A percentile compares a stretch with the other conserved stretches of the same genome.
phyloP scores from a whole-genome alignment of 2,888 invertebrate genomes.

The Heliconius erato region DNA sequence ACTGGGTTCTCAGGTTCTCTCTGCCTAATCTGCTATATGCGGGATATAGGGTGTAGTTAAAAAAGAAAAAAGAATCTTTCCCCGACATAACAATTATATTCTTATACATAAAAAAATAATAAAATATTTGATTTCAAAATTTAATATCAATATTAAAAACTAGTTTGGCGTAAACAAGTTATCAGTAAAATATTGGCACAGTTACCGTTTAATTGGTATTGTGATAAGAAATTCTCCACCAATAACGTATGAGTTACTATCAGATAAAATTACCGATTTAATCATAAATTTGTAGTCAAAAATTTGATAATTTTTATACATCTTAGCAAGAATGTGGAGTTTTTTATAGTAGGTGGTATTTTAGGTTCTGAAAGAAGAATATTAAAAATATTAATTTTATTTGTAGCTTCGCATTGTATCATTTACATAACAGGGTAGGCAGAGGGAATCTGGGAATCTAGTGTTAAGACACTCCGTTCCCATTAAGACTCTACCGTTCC shows the following conservation, averaged over 20 bases:
- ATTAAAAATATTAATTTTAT: no score
- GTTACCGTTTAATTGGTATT: constrained; percentile 40
- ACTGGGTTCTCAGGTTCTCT: no score
- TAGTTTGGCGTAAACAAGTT: constrained; percentile 1
- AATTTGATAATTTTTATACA: background rate
- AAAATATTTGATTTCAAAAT: background rate
- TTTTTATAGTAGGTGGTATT: background rate
- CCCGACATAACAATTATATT: no score
- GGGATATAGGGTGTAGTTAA: no score
- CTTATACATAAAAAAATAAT: no score
- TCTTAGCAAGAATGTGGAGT: background rate
- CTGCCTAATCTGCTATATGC: no score
- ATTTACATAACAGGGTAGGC: no score
- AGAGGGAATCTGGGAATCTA: no score
- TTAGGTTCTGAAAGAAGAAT: background rate
- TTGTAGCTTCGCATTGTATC: no score
- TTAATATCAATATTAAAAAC: background rate
- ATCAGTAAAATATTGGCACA: constrained; percentile 22
- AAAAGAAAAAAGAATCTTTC: no score
- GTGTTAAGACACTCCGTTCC: no score
- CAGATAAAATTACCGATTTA: constrained; percentile 35
- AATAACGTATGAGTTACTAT: constrained; percentile 33
- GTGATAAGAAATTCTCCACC: constrained; percentile 32
- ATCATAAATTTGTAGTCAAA: background rate
- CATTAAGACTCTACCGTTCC: no score